Conservation (phyloP, 2,888 invertebrate genomes). For the Neocrepidodera transversa region DNA sequence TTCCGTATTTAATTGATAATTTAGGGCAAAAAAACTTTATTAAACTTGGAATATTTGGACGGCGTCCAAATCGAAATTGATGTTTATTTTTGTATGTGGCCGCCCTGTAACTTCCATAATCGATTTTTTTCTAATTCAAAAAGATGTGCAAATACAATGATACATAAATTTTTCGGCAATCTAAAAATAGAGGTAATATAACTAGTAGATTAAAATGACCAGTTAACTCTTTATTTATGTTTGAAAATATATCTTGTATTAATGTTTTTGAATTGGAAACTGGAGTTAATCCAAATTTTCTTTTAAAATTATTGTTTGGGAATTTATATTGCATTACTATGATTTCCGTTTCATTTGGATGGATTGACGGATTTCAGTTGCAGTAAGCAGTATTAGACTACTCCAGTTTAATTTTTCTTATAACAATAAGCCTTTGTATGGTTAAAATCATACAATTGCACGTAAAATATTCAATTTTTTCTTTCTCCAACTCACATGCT, state of each 20-base stretch:
- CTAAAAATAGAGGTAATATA: slow-evolving; percentile 19
- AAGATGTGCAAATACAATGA: slow-evolving; percentile 18
- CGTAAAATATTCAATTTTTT: too few species aligned
- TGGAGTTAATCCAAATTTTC: slow-evolving; percentile 24
- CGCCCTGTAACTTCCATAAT: not conserved
- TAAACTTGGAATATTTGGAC: too few species aligned
- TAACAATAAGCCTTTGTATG: too few species aligned
- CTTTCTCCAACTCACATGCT: too few species aligned
- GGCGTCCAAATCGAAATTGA: not conserved
- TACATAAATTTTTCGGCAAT: slow-evolving; percentile 11
- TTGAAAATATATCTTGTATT: slow-evolving; percentile 19
- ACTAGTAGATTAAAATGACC: slow-evolving; percentile 18
- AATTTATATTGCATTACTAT: slow-evolving; percentile 12
- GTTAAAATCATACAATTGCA: too few species aligned
- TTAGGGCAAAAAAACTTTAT: too few species aligned
- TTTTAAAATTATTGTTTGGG: slow-evolving; percentile 17
- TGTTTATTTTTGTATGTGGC: slow-evolving; percentile 9
- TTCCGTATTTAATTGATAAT: too few species aligned
- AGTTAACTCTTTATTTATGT: slow-evolving; percentile 18
- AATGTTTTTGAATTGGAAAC: slow-evolving; percentile 21
- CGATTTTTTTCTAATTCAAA: slow-evolving; percentile 12
- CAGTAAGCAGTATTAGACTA: too few species aligned
- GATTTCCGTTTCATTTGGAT: too few species aligned
- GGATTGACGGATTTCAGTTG: too few species aligned
- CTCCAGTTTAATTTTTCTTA: too few species aligned